These are phyloP conservation scores for Oxyteleia sp. DNA, from an alignment of 2,888 invertebrate species.

Conservation along the genomic window DNA sequence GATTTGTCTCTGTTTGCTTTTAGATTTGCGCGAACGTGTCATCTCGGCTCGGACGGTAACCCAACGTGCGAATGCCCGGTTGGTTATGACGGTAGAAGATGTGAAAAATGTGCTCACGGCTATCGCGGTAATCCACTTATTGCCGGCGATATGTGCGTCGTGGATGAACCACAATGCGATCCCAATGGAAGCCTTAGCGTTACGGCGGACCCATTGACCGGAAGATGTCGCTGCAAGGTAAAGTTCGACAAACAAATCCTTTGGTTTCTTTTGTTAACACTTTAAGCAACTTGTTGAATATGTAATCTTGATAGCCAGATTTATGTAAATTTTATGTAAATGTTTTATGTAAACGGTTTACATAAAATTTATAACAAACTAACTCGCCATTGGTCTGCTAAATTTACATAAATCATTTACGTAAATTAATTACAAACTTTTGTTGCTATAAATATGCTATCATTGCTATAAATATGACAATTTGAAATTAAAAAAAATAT, in stretches of 20 bases:
- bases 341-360: too few relatives aligned
- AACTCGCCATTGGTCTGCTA: too few relatives aligned
- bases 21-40: constrained; percentile 94
- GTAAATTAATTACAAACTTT: too few relatives aligned
- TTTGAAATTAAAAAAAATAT: too few relatives aligned
- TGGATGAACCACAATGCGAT: constrained; percentile 90
- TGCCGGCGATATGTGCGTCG: constrained; percentile 92
- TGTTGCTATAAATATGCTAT: too few relatives aligned
- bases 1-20: constrained; percentile 19
- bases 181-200: constrained; percentile 90
- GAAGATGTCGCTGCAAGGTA: constrained; percentile 92
- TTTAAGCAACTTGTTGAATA: too few relatives aligned
- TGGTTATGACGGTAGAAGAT: constrained; percentile 93
- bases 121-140: constrained; percentile 94
- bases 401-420: too few relatives aligned
- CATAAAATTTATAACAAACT: too few relatives aligned
- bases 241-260: constrained; percentile 38
- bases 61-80: constrained; percentile 93
- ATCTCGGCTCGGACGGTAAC: constrained; percentile 92
- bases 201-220: constrained; percentile 88
- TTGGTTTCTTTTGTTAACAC: too few relatives aligned
- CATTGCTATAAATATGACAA: too few relatives aligned
- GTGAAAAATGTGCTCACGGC: constrained; percentile 93
- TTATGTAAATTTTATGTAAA: too few relatives aligned
- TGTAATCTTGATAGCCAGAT: too few relatives aligned